Percentiles rank a stretch among this genome's conserved stretches.
These are phyloP conservation scores for Psilopogon haemacephalus DNA, from an alignment of 2,113 vertebrate species.

Conservation along the genomic window DNA sequence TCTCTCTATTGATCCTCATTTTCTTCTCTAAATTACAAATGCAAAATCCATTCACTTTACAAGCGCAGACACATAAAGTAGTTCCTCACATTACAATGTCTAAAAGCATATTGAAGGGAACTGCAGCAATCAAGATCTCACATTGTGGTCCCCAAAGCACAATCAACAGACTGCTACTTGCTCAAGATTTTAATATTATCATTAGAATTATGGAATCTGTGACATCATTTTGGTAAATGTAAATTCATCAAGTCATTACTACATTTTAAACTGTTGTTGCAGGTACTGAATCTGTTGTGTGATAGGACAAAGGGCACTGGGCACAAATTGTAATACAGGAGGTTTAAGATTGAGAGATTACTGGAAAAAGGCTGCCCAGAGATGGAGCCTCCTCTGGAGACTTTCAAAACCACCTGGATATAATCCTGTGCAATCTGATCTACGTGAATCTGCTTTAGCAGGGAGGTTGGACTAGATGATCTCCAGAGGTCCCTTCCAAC, in stretches of 20 bases:
- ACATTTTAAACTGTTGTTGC: not conserved
- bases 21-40: not conserved
- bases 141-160: not conserved
- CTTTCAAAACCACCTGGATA: too few relatives aligned
- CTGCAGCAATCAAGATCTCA: not conserved
- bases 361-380: too few relatives aligned
- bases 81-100: not conserved
- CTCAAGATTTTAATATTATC: not conserved
- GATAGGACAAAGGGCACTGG: too few relatives aligned
- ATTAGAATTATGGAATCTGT: not conserved
- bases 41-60: not conserved
- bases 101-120: not conserved
- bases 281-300: not conserved
- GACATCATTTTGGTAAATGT: not conserved
- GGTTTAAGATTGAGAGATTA: too few relatives aligned
- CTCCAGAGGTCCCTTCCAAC: too few relatives aligned
- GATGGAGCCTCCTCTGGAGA: too few relatives aligned
- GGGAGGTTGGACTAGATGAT: too few relatives aligned
- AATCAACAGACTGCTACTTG: not conserved
- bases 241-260: not conserved
- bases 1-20: not conserved
- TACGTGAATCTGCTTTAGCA: too few relatives aligned
- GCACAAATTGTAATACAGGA: too few relatives aligned
- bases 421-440: too few relatives aligned
- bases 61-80: rapidly evolving